Evolutionary conservation across 2,888 invertebrate species (phyloP), one percentile per base, ranked within the genome.

Genomic region (Litoditis marina): DNA sequence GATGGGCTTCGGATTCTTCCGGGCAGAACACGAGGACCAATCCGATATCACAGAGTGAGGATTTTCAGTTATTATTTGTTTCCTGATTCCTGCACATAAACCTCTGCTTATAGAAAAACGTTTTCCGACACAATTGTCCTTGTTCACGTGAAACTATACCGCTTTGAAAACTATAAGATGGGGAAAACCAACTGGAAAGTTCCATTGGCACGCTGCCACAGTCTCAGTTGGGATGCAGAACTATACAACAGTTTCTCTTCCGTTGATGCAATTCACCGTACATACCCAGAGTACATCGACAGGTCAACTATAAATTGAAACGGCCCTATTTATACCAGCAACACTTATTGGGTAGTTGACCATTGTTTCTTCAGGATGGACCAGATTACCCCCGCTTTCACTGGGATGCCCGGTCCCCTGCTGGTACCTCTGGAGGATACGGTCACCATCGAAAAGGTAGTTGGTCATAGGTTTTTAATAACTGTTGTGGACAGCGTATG

Each of bases 341-440:
- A 50, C 13, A 25, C 22, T 22, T 25, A 50, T 6, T n/a, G 28
- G 11, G 8, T 47, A 8, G 19, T 16, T 16, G 50, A 50, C n/a
- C 11, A 6, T 19, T 36, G 13, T 56, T 44, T 49, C 31, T 71
- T 59, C 50, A 73, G 73, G 22, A 69, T 71, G 30, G 67, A 66
- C n/a, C 74, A 75, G 62, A 63, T 71, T 4, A 53, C 68, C 22
- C 74, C 74, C 1, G 56, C 62, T 25, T 75, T 75, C 58, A 64
- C 69, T 19, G 76, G 78, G 69, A 78, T 79, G 78, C 79, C 79
- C 1, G 78, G 78, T 30, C 77, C 77, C 22, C 54, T 71, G 8
- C 67, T 76, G 28, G 78, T 75, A 0, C 74, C 78, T 3, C 60
- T 78, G 39, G 69, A 76, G 32, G 73, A 73, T 19, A 56, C 58